Conservation (phyloP, 2,797 vertebrate genomes). For the Cetoscarus ocellatus region DNA sequence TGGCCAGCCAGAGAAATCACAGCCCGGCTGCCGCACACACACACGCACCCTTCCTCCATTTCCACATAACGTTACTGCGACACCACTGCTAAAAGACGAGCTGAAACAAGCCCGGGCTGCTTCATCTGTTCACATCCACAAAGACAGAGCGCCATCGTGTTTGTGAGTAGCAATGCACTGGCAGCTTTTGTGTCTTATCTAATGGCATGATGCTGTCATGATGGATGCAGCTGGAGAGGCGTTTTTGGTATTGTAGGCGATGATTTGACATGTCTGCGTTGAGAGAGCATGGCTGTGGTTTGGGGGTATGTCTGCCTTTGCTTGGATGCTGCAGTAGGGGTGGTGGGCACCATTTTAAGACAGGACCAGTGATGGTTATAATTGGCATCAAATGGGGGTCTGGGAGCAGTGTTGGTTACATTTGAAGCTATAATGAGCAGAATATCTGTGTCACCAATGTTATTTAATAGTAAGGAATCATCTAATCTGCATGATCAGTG, state of each 20-base stretch:
- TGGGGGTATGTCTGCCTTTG: conserved; percentile 47
- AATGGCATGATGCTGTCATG: conserved; percentile 23
- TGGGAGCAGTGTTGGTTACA: conserved; percentile 24
- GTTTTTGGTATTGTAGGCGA: conserved; percentile 11
- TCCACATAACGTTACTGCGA: conserved; percentile 72
- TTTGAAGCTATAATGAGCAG: conserved; percentile 22
- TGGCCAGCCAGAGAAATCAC: conserved; percentile 75
- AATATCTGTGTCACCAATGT: conserved; percentile 1
- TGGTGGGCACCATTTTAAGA: conserved; percentile 79
- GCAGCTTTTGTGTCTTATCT: conserved; percentile 15
- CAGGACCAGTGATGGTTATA: conserved; percentile 48
- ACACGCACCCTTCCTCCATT: conserved; percentile 59
- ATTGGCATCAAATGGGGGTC: conserved; percentile 55
- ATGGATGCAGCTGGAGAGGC: conserved; percentile 15
- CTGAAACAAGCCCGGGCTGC: conserved; percentile 36
- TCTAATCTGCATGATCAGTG: conserved; percentile 15
- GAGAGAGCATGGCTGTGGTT: conserved; percentile 33
- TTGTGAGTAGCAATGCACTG: conserved; percentile 62
- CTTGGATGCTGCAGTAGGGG: conserved; percentile 64
- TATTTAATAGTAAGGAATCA: conserved; percentile 1
- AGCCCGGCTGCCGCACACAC: conserved; percentile 57
- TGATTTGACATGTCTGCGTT: conserved; percentile 11
- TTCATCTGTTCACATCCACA: conserved; percentile 7
- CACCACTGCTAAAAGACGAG: conserved; percentile 61
- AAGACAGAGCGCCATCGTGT: conserved; percentile 24